Percentiles rank a stretch among this genome's conserved stretches.
These are phyloP conservation scores for Pionites leucogaster DNA, from an alignment of 2,113 vertebrate species.

Conservation along the genomic window DNA sequence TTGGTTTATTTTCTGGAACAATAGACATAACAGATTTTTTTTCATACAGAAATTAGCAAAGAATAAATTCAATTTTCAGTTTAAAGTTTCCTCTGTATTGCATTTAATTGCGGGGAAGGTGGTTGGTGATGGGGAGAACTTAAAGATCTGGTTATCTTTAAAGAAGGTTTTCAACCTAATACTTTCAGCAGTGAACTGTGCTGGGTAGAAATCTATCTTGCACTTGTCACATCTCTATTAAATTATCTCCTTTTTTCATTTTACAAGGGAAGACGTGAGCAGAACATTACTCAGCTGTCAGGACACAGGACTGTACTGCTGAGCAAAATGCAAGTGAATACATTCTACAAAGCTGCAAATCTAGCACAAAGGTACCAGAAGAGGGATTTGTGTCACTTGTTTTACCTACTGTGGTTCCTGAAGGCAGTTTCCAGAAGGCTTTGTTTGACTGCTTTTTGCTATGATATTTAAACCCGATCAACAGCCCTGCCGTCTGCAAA, in stretches of 20 bases:
- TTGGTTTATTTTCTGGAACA: neutral
- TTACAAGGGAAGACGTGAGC: conserved; percentile 62
- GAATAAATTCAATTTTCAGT: neutral
- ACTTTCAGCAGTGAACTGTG: conserved; percentile 30
- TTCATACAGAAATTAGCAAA: neutral
- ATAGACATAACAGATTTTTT: neutral
- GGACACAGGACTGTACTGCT: conserved; percentile 15
- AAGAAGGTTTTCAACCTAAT: conserved; percentile 31
- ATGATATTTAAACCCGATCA: conserved; percentile 19
- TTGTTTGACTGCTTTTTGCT: conserved; percentile 46
- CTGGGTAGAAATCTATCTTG: conserved; percentile 52
- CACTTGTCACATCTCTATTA: conserved; percentile 66
- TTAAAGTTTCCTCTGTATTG: neutral
- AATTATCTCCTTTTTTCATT: conserved; percentile 72
- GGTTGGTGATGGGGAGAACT: neutral
- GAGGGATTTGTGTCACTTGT: conserved; percentile 8
- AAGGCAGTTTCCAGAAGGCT: conserved; percentile 6
- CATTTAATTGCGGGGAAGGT: neutral
- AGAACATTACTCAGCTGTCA: conserved; percentile 68
- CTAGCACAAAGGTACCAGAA: conserved; percentile 26
- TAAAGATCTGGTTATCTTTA: neutral
- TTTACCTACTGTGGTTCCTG: neutral
- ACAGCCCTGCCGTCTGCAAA: neutral
- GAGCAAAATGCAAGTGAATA: conserved; percentile 15
- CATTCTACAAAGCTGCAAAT: neutral